Evolutionary conservation across 2,888 invertebrate genomes (phyloP).

Genomic region (Octodonta nipae): DNA sequence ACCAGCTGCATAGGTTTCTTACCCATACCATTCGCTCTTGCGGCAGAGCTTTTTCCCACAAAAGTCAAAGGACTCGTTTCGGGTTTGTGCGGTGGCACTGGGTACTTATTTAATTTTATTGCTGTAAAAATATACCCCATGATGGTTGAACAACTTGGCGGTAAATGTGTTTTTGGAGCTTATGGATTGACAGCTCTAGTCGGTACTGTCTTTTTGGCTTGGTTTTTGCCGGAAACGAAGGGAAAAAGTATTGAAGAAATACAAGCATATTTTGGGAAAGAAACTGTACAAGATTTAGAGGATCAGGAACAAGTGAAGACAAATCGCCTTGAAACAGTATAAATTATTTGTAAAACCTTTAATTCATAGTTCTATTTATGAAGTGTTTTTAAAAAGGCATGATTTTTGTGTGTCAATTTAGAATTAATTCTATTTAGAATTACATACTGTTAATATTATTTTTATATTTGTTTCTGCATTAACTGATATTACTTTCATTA

Average conservation of each 20-base stretch:
- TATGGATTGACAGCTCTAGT: constrained; percentile 36
- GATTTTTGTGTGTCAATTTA: too few relatives aligned
- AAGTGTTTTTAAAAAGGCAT: too few relatives aligned
- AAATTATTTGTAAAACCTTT: neutral
- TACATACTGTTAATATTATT: too few relatives aligned
- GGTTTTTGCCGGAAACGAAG: constrained; percentile 41
- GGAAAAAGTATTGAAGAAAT: constrained; percentile 41
- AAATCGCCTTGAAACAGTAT: too few relatives aligned
- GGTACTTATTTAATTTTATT: constrained; percentile 41
- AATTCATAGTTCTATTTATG: too few relatives aligned
- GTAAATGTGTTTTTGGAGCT: constrained; percentile 39
- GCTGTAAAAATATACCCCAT: constrained; percentile 40
- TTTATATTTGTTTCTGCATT: too few relatives aligned
- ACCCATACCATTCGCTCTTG: constrained; percentile 44
- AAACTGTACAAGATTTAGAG: too few relatives aligned
- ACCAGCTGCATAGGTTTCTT: constrained; percentile 41
- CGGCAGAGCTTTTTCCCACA: constrained; percentile 42
- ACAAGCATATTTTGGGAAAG: constrained; percentile 34
- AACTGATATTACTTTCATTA: too few relatives aligned
- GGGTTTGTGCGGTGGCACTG: constrained; percentile 37
- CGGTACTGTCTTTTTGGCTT: constrained; percentile 38
- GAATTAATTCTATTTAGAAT: too few relatives aligned
- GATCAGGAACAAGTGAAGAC: too few relatives aligned
- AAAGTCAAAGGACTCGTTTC: constrained; percentile 41
- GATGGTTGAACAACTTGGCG: constrained; percentile 32